Percentiles rank a stretch among this genome's conserved stretches.
These are phyloP conservation scores for Philotrypesis tridentata DNA, from an alignment of 1,140 invertebrate species.

Conservation along the genomic window DNA sequence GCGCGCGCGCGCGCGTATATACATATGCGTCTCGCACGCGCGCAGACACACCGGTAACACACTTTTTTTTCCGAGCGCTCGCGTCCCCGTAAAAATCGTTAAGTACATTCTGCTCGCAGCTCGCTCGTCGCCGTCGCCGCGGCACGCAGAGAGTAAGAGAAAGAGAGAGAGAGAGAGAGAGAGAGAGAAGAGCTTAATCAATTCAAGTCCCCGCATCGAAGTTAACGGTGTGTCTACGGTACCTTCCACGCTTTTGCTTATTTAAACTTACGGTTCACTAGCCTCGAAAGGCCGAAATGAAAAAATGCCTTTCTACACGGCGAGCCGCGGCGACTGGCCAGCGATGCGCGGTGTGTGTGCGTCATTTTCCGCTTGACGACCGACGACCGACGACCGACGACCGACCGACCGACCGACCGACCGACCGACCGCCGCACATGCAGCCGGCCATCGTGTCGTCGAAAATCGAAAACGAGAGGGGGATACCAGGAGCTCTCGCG, in stretches of 20 bases:
- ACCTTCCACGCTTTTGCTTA: slow-evolving; percentile 41
- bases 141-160: too few relatives aligned
- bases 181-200: slow-evolving; percentile 23
- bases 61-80: slow-evolving; percentile 33
- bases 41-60: slow-evolving; percentile 36
- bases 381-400: too few relatives aligned
- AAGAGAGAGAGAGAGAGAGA: too few relatives aligned
- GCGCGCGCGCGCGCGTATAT: not conserved
- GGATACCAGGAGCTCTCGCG: too few relatives aligned
- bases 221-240: slow-evolving; percentile 48
- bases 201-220: slow-evolving; percentile 37
- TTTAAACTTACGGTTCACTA: slow-evolving; percentile 50
- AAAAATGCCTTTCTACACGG: slow-evolving; percentile 32
- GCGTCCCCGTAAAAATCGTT: slow-evolving; percentile 30
- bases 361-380: slow-evolving; percentile 1
- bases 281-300: slow-evolving; percentile 43
- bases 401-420: too few relatives aligned
- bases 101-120: not conserved
- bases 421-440: too few relatives aligned
- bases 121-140: not conserved
- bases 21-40: not conserved
- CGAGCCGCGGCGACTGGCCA: not conserved
- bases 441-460: not conserved
- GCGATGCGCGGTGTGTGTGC: not conserved
- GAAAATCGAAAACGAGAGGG: slow-evolving; percentile 35